Conservation (phyloP, 2,797 vertebrate genomes). For the Urosaurus nigricauda region DNA sequence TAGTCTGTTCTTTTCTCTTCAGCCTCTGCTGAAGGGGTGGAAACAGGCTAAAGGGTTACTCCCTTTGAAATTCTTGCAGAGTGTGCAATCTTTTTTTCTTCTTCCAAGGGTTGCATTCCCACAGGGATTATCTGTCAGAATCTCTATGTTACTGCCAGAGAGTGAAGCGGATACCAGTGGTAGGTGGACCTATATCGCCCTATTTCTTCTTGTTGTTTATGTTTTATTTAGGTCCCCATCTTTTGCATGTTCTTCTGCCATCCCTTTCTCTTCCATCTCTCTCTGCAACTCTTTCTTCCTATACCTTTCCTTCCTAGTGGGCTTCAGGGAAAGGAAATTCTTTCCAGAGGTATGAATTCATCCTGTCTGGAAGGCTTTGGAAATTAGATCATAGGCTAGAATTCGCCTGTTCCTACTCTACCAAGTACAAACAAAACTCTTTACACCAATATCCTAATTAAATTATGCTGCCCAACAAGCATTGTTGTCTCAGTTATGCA, state of each 20-base stretch:
- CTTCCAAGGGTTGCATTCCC: background rate
- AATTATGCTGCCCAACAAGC: background rate
- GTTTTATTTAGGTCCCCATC: too few relatives aligned
- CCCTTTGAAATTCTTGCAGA: background rate
- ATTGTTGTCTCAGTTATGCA: background rate
- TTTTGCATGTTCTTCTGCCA: background rate
- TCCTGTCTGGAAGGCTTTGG: background rate
- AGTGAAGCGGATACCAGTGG: background rate
- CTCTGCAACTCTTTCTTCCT: background rate
- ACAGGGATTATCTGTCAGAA: background rate
- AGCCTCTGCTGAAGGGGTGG: background rate
- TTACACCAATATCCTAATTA: too few relatives aligned
- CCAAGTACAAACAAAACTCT: too few relatives aligned
- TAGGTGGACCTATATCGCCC: background rate
- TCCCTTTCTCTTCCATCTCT: background rate
- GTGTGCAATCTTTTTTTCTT: background rate
- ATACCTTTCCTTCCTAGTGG: background rate
- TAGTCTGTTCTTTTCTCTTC: background rate
- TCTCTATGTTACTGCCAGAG: background rate
- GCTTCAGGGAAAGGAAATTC: background rate
- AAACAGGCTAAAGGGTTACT: background rate
- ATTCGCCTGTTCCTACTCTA: background rate
- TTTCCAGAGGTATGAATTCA: background rate
- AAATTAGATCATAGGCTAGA: background rate
- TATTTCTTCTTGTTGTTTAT: background rate